Base-by-base conservation (phyloP, 23 tunicate species). In the Corella eumyota region DNA sequence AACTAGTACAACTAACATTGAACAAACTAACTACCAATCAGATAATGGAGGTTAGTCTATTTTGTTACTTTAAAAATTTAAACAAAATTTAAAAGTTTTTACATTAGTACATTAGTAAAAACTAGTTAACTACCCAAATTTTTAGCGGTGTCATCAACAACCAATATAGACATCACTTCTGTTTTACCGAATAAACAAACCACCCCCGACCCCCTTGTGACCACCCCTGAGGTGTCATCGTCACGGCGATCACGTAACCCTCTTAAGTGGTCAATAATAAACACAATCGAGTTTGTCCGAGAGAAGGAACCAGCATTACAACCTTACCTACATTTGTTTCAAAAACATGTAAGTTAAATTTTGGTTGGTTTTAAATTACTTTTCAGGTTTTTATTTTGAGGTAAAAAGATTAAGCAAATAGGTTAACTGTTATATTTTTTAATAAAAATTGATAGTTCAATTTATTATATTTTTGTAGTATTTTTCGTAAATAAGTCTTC, bases 231-330 rank as follows among this genome's bases (percentile, higher is more conserved):
- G 50, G 46, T 61, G 52, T 40, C 80, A n/a, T 45, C 70, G 6
- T n/a, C n/a, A n/a, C 59, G 48, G 24, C 73, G 76, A 2, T 85
- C 95, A 6, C 78, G 95, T 15, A 85, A 85, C 72, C 95, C 95
- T 26, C 40, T 64, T 11, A 65, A 60, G 56, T 85, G 95, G 95
- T 38, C 75, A 25, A 65, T 85, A 20, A 28, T 29, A 32, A 85
- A 85, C 66, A 85, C 77, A 30, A 58, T 77, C 2, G 56, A 26
- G 60, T 85, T 70, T 49, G 85, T 85, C 36, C 55, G 62, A 19
- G 85, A 85, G 35, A 64, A 69, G 30, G 95, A 85, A 32, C 75
- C 95, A 50, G 95, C 95, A 15, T 67, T 85, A 13, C 56, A 45
- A 34, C 24, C 34, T 15, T 71, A 75, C 58, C 30, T 66, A 4